Percentiles rank a stretch among this genome's conserved stretches.
Conservation (phyloP, 2,888 invertebrate genomes). For the Leptinotarsa peninsularis region DNA sequence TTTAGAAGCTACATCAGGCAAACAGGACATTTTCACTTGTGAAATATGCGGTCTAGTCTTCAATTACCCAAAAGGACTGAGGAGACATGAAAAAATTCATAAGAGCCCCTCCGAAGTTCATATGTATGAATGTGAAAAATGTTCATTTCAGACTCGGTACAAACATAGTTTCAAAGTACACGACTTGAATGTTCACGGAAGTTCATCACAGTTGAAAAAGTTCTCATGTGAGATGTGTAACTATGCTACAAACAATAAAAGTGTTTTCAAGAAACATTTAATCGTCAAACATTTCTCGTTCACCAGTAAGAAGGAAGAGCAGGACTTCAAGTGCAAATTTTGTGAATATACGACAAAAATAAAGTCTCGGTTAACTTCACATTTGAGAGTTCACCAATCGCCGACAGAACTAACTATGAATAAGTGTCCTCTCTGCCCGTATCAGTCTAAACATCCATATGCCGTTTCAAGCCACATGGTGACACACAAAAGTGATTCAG, state of each 20-base stretch:
- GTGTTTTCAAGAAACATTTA: background rate
- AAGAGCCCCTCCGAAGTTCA: slow-evolving; percentile 5
- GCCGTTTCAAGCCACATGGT: slow-evolving; percentile 4
- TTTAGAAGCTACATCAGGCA: background rate
- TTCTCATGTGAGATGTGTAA: slow-evolving; percentile 8
- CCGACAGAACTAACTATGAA: background rate
- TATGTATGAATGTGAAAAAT: slow-evolving; percentile 6
- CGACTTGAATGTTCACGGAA: background rate
- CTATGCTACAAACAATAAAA: background rate
- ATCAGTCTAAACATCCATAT: background rate
- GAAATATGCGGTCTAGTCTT: background rate
- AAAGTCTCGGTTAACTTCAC: background rate
- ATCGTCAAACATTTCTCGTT: background rate
- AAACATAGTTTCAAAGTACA: background rate
- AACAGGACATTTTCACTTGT: background rate
- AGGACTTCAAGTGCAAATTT: background rate
- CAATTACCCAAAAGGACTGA: background rate
- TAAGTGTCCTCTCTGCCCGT: slow-evolving; percentile 17
- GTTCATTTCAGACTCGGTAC: background rate
- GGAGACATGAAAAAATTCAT: background rate
- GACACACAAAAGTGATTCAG: slow-evolving; percentile 9
- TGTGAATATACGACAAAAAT: background rate
- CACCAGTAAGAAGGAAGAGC: background rate
- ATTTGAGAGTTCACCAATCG: background rate
- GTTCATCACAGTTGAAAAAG: background rate